Conservation (phyloP, 2,113 vertebrate species). For the Morphnarchus princeps region DNA sequence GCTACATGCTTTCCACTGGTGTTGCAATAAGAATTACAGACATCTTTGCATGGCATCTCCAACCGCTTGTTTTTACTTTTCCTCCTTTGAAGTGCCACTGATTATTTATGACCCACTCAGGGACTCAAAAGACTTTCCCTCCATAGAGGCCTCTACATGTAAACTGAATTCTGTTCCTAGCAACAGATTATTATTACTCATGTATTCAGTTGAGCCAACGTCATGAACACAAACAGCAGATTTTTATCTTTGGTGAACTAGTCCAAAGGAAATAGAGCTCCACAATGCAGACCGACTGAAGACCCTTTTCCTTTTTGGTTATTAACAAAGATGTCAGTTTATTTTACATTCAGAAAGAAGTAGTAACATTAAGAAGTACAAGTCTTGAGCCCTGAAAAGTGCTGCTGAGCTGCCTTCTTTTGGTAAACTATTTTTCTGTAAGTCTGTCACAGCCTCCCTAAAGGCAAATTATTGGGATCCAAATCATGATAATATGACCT, state of each 20-base stretch:
- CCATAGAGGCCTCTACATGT: conserved; percentile 1
- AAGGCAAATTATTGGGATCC: background rate
- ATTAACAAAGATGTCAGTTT: background rate
- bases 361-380: background rate
- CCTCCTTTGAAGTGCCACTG: background rate
- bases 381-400: background rate
- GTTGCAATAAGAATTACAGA: conserved; percentile 3
- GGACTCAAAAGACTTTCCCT: conserved; percentile 24
- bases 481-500: background rate
- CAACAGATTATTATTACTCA: conserved; percentile 37
- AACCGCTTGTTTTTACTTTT: background rate
- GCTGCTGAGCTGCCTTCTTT: background rate
- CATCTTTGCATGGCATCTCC: background rate
- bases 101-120: conserved; percentile 23
- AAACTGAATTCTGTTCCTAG: conserved; percentile 35
- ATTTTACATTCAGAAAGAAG: background rate
- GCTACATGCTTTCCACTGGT: background rate
- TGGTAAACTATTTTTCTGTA: background rate
- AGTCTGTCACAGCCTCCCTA: background rate
- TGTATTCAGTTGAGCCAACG: background rate
- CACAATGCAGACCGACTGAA: background rate
- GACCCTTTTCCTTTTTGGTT: background rate
- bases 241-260: conserved; percentile 25
- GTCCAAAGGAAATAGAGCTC: background rate
- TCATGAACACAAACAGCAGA: background rate